phyloP scores from a whole-genome alignment of 1,140 invertebrate genomes.

The Heliconius eleuchia region DNA sequence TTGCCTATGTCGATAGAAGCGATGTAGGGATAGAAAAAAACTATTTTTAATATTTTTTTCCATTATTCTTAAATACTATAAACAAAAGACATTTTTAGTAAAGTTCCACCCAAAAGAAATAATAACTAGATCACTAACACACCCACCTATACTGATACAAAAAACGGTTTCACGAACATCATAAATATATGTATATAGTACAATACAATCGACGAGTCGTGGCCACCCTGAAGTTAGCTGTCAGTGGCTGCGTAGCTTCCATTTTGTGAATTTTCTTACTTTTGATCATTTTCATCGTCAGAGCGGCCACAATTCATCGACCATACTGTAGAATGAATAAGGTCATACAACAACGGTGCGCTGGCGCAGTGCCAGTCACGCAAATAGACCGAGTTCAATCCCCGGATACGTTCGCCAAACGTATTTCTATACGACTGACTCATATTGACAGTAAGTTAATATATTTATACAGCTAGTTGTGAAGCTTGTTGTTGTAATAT shows the following conservation, averaged over 20 bases:
- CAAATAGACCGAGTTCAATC: conserved; percentile 60
- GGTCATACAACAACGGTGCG: conserved; percentile 52
- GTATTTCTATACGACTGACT: conserved; percentile 57
- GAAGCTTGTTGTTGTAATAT: background rate
- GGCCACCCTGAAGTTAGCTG: too few species aligned
- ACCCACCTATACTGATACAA: background rate
- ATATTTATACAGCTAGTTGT: background rate
- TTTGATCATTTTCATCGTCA: too few species aligned
- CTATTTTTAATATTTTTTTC: too few species aligned
- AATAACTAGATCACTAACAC: background rate
- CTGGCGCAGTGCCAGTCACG: conserved; percentile 53
- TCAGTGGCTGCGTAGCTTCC: too few species aligned
- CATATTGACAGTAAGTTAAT: conserved; percentile 37
- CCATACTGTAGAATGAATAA: conserved; percentile 40
- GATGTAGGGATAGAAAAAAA: too few species aligned
- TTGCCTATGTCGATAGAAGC: too few species aligned
- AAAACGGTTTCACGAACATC: background rate
- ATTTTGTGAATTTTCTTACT: too few species aligned
- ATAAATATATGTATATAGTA: background rate
- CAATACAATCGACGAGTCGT: too few species aligned
- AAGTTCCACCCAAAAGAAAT: background rate
- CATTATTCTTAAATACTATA: background rate
- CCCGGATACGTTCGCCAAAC: conserved; percentile 52
- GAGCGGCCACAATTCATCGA: too few species aligned
- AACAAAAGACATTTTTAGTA: background rate